These are phyloP conservation scores for Chaetodon auriga DNA, from an alignment of 2,113 vertebrate genomes.

Conservation along the genomic window DNA sequence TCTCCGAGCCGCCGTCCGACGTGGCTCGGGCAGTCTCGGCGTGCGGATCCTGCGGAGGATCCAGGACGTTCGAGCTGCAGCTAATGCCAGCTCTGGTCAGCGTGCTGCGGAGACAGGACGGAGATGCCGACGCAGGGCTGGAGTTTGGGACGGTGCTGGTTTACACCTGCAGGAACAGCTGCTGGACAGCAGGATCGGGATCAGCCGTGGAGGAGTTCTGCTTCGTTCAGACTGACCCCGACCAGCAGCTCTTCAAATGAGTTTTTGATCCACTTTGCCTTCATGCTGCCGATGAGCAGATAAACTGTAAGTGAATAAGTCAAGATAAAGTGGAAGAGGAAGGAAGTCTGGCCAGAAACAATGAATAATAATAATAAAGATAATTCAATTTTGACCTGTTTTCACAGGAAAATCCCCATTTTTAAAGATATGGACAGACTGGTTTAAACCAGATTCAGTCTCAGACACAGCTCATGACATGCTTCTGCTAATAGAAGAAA, in stretches of 20 bases:
- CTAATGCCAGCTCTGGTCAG: constrained; percentile 78
- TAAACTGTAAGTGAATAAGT: no score
- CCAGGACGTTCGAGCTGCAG: constrained; percentile 75
- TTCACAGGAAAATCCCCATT: no score
- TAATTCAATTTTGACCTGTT: no score
- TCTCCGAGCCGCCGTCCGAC: constrained; percentile 40
- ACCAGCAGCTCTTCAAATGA: constrained; percentile 77
- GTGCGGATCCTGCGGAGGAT: constrained; percentile 61
- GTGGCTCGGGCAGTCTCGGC: background rate
- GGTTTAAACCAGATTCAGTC: no score
- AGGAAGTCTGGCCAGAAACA: no score
- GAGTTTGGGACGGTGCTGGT: constrained; percentile 79
- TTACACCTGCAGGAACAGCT: constrained; percentile 71
- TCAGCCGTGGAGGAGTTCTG: constrained; percentile 65
- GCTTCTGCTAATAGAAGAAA: no score
- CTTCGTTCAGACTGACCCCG: constrained; percentile 65
- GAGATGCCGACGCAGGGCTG: constrained; percentile 2
- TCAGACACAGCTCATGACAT: no score
- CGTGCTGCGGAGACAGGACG: constrained; percentile 37
- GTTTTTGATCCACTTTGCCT: background rate
- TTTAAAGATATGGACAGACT: no score
- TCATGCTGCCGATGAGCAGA: no score
- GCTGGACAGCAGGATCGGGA: constrained; percentile 36
- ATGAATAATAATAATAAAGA: no score
- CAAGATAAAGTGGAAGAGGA: no score